These are phyloP conservation scores for Amaurobius ferox DNA, from an alignment of 2,888 invertebrate genomes.

Conservation along the genomic window DNA sequence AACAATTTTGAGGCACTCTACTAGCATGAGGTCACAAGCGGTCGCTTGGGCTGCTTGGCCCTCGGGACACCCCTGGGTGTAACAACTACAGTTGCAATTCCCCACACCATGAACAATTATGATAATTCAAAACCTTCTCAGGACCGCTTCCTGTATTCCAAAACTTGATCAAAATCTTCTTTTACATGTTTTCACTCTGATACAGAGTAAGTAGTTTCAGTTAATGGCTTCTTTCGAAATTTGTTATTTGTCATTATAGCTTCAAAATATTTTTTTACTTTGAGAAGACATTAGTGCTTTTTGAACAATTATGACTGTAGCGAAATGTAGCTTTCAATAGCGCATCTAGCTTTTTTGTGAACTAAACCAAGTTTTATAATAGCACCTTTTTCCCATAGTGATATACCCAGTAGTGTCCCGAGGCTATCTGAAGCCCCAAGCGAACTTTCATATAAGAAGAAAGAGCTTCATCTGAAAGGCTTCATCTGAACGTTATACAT, in stretches of 20 bases:
- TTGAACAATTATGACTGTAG: not conserved
- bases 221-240: conserved; percentile 41
- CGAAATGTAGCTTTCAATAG: too few relatives aligned
- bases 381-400: too few relatives aligned
- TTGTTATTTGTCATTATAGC: conserved; percentile 62
- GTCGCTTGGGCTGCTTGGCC: too few relatives aligned
- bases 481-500: too few relatives aligned
- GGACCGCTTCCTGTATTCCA: conserved; percentile 37
- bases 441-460: too few relatives aligned
- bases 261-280: conserved; percentile 59
- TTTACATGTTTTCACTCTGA: conserved; percentile 17
- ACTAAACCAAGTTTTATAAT: too few relatives aligned
- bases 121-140: conserved; percentile 64
- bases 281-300: conserved; percentile 49
- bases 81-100: conserved; percentile 20
- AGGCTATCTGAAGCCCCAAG: too few relatives aligned
- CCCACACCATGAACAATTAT: conserved; percentile 66
- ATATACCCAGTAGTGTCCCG: too few relatives aligned
- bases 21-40: too few relatives aligned
- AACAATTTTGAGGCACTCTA: too few relatives aligned
- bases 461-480: too few relatives aligned
- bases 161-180: conserved; percentile 49
- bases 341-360: too few relatives aligned
- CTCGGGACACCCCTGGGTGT: conserved; percentile 64
- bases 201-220: conserved; percentile 18